A percentile compares a stretch with the other conserved stretches of the same genome.
Evolutionary conservation across 2,113 vertebrate species (phyloP).

Genomic region (Leptobrachium ailaonicum): DNA sequence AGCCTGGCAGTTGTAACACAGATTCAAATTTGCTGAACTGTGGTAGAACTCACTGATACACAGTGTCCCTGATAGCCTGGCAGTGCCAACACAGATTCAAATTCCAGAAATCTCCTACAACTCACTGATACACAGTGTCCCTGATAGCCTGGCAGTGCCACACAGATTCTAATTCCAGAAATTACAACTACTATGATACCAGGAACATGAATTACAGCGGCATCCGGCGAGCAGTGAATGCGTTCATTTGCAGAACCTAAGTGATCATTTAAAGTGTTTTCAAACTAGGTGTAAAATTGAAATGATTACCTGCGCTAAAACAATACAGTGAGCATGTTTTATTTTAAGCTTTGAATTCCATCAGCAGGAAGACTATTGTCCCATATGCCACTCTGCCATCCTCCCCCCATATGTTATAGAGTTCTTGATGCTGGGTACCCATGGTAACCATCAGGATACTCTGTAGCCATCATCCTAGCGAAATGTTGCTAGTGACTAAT

Average conservation of each 20-base stretch:
- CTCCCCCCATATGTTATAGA: constrained; percentile 25
- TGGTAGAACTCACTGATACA: too few relatives aligned
- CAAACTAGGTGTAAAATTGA: constrained; percentile 21
- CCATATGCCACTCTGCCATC: constrained; percentile 32
- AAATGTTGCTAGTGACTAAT: constrained; percentile 28
- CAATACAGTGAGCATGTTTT: constrained; percentile 37
- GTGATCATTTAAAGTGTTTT: constrained; percentile 44
- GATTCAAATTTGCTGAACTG: too few relatives aligned
- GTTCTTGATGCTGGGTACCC: constrained; percentile 30
- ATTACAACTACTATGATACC: constrained; percentile 40
- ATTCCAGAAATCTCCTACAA: too few relatives aligned
- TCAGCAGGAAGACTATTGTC: constrained; percentile 43
- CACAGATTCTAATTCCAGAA: too few relatives aligned
- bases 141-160: too few relatives aligned
- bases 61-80: too few relatives aligned
- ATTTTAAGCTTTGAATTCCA: constrained; percentile 46
- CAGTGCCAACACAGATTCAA: too few relatives aligned
- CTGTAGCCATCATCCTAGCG: constrained; percentile 32
- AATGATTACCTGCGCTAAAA: constrained; percentile 44
- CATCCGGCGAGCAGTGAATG: constrained; percentile 21
- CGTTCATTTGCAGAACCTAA: constrained; percentile 17
- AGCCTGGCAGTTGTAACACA: too few relatives aligned
- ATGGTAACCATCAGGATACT: constrained; percentile 41
- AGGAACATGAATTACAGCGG: constrained; percentile 28
- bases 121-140: too few relatives aligned